phyloP scores from a whole-genome alignment of 2,888 invertebrate species.

The Silvanus unidentatus region DNA sequence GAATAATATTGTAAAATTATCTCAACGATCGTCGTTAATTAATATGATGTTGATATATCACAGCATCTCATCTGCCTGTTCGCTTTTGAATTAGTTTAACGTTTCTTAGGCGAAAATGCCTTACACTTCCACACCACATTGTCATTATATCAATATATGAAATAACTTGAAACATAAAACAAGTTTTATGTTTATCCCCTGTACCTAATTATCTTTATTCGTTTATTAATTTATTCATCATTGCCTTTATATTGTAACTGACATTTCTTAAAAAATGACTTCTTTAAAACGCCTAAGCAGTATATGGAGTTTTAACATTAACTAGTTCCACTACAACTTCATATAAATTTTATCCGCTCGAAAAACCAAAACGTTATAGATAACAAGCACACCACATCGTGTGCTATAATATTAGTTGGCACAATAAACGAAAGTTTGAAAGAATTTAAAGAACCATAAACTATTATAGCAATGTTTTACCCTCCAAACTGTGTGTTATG shows the following conservation, averaged over 20 bases:
- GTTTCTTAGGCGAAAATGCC: constrained; percentile 21
- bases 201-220: constrained; percentile 4
- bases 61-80: constrained; percentile 25
- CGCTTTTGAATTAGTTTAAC: constrained; percentile 20
- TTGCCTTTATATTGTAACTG: constrained; percentile 3
- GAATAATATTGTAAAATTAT: constrained; percentile 31
- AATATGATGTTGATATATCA: constrained; percentile 31
- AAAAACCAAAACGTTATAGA: too few species aligned
- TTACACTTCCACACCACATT: constrained; percentile 20
- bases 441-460: too few species aligned
- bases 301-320: constrained; percentile 1
- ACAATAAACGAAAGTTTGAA: too few species aligned
- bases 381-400: too few species aligned
- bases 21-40: constrained; percentile 29
- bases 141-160: constrained; percentile 25
- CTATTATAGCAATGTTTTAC: too few species aligned
- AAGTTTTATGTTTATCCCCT: constrained; percentile 12
- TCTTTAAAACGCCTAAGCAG: background rate
- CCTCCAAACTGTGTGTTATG: too few species aligned
- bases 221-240: constrained; percentile 5
- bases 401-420: too few species aligned
- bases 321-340: too few species aligned
- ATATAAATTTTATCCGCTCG: too few species aligned
- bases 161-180: constrained; percentile 20
- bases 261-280: constrained; percentile 4